These are phyloP conservation scores for Anarhynchus alexandrinus DNA, from an alignment of 2,113 vertebrate genomes.

Conservation along the genomic window DNA sequence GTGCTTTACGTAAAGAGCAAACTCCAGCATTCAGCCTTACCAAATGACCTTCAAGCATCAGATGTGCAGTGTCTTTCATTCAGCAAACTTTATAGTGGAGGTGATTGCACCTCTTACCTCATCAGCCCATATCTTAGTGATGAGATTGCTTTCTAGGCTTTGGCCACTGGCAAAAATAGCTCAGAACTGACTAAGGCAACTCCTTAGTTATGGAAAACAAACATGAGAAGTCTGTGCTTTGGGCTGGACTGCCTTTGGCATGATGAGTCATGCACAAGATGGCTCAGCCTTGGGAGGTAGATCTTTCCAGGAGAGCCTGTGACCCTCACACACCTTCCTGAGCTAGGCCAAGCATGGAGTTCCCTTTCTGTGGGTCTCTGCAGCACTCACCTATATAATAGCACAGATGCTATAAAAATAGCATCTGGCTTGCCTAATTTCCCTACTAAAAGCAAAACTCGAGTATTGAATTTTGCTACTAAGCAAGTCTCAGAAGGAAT, in stretches of 20 bases:
- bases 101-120: neutral
- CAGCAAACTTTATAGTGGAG: neutral
- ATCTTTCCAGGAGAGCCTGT: neutral
- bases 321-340: neutral
- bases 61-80: neutral
- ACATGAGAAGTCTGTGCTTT: neutral
- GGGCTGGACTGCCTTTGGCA: neutral
- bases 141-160: conserved; percentile 6
- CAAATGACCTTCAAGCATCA: neutral
- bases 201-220: neutral
- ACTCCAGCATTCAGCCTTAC: neutral
- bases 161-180: neutral
- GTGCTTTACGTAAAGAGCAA: neutral
- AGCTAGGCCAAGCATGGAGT: neutral
- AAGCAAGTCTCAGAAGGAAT: neutral
- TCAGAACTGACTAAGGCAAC: neutral
- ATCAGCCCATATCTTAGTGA: neutral
- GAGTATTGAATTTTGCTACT: neutral
- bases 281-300: neutral
- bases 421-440: neutral
- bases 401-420: neutral
- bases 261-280: neutral
- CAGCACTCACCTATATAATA: neutral
- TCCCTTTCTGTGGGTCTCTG: neutral
- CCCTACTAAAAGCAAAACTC: neutral